phyloP scores from a whole-genome alignment of 2,888 invertebrate species.

The Callyntrura sp. region DNA sequence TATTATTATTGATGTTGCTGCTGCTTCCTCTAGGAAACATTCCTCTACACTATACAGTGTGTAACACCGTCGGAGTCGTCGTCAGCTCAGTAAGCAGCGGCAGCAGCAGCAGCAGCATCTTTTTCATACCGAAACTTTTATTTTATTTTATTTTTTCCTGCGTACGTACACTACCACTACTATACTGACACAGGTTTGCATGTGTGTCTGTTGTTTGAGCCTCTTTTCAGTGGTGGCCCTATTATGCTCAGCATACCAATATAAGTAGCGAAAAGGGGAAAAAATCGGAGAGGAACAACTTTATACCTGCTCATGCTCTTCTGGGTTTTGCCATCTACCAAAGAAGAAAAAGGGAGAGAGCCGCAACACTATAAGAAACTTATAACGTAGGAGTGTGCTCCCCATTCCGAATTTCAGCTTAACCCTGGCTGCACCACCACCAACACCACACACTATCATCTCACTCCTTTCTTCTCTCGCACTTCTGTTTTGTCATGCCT shows the following conservation, averaged over 20 bases:
- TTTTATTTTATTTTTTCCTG: too few species aligned
- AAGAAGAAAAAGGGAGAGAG: too few species aligned
- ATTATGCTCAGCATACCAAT: not conserved
- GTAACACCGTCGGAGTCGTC: not conserved
- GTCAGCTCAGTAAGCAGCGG: not conserved
- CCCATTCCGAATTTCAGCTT: conserved; percentile 61
- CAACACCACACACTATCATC: conserved; percentile 30
- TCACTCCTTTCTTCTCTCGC: not conserved
- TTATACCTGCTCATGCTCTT: conserved; percentile 37
- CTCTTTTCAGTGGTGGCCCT: conserved; percentile 1
- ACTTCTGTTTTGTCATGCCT: conserved; percentile 19
- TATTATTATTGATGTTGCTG: too few species aligned
- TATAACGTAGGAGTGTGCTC: conserved; percentile 60
- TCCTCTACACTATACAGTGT: not conserved
- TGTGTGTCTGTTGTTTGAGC: too few species aligned
- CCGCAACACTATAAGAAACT: conserved; percentile 54
- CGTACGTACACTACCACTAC: too few species aligned
- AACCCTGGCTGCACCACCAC: conserved; percentile 64
- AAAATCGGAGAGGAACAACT: conserved; percentile 33
- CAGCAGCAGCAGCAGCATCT: conserved; percentile 4
- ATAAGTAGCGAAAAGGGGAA: conserved; percentile 33
- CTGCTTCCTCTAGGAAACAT: conserved; percentile 6
- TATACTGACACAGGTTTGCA: too few species aligned
- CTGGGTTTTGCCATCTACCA: not conserved
- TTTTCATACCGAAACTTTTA: conserved; percentile 38